Base-by-base conservation (phyloP, 2,797 vertebrate genomes). In the Phrynocephalus guinanensis region DNA sequence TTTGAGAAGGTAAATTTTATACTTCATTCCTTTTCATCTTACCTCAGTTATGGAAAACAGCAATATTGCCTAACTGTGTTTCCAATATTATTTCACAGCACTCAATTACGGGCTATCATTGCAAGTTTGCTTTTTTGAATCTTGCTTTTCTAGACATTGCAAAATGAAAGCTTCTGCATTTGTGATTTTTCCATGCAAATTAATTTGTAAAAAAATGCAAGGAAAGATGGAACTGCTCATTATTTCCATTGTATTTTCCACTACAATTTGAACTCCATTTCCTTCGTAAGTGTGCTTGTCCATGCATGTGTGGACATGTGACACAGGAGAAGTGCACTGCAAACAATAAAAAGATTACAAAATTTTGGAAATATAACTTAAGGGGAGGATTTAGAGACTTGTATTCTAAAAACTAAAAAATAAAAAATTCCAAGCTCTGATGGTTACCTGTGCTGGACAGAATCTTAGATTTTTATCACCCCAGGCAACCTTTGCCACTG, bases 51-150 rank as follows among this genome's bases (percentile, higher is more conserved):
- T 24, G 68, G 68, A 83, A 56, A 83, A 33, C 48, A 56, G n/a
- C 10, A 66, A 75, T 77, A 26, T 22, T 63, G n/a, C 56, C 38
- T 84, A 8, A 79, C 66, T 84, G 0, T 0, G 0, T 76, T 77
- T 89, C 80, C 11, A 80, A 78, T n/a, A 1, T 4, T 66, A 82
- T 11, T 87, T 72, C 0, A 0, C 2, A 33, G 63, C 87, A n/a
- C 2, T 78, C 6, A 87, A 84, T 84, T 92, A 82, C 86, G 16
- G 38, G 48, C 72, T 75, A 10, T 24, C 33, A 86, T 93, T 79
- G 88, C 38, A 78, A 1, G 90, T 2, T 22, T 66, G 33, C 66
- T 16, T 48, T 50, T 44, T 16, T 52, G 28, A 24, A 9, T 26
- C 28, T 50, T 84, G 13, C 11, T 76, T 79, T 86, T 24, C 13